Base-by-base conservation (phyloP, 2,113 vertebrate genomes). In the Vimba vimba region DNA sequence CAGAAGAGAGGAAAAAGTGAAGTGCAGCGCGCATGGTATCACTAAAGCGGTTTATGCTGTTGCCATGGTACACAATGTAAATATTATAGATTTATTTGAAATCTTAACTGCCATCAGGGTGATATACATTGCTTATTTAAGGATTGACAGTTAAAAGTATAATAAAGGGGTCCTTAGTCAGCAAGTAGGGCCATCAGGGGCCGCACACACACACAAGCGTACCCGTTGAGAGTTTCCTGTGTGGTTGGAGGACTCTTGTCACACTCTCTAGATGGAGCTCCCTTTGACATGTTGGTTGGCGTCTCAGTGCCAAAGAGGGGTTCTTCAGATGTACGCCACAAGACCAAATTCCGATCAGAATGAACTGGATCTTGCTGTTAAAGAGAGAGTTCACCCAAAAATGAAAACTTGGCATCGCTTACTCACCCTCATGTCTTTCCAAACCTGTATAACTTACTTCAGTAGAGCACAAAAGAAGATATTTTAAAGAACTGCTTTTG, bases 121-220 rank as follows among this genome's bases (percentile, higher is more conserved):
- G 86, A 90, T 90, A 91, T 90, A 84, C 87, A 82, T 89, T 89
- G 87, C 88, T 92, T 92, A 89, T 92, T 91, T 90, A 90, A 88
- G 82, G 89, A 82, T 84, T 86, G 55, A 88, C 75, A 85, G 87
- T 93, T 92, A 92, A 93, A 92, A 39, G 39, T 91, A 89, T 91
- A 93, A 93, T 92, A 92, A 93, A 92, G 66, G 82, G 89, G 87
- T 90, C 55, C 86, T 91, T 89, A 87, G 87, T 91, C 87, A 86
- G 88, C 85, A 64, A 90, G 79, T 88, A 88, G 85, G 86, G 76
- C 27, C 60, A 6, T 84, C 59, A 64, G 69, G 69, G 57, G 78
- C 27, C 39, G 71, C 47, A 62, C 83, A 68, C n/a, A 84, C 23
- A 76, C 62, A 33, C 25, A 83, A 55, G 62, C 77, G 62, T 79